phyloP scores from a whole-genome alignment of 2,888 invertebrate species.

The Stenichneumon culpator region DNA sequence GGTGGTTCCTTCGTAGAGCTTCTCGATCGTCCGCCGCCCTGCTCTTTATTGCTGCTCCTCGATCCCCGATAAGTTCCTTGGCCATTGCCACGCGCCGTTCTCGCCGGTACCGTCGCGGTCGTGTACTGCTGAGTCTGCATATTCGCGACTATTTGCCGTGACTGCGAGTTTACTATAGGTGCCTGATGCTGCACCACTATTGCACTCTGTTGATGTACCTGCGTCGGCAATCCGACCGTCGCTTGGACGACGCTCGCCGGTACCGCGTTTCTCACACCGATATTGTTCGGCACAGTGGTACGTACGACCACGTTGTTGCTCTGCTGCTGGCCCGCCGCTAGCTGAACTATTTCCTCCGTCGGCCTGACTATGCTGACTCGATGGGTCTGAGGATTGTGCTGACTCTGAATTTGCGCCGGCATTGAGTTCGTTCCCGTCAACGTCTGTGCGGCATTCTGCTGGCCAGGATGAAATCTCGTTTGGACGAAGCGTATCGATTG shows the following conservation, averaged over 20 bases:
- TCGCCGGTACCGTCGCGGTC: constrained; percentile 75
- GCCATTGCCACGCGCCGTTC: constrained; percentile 77
- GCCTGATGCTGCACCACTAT: constrained; percentile 81
- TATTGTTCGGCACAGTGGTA: constrained; percentile 63
- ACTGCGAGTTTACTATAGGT: constrained; percentile 70
- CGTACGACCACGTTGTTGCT: constrained; percentile 60
- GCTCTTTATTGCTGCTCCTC: constrained; percentile 80
- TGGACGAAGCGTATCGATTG: constrained; percentile 83
- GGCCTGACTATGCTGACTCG: constrained; percentile 79
- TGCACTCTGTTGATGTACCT: constrained; percentile 77
- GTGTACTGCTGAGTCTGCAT: constrained; percentile 75
- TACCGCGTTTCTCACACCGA: constrained; percentile 66
- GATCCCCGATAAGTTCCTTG: constrained; percentile 79
- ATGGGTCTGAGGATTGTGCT: constrained; percentile 71
- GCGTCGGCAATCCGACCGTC: constrained; percentile 71
- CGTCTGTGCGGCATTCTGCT: constrained; percentile 56
- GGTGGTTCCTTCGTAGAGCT: constrained; percentile 93
- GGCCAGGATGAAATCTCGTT: constrained; percentile 77
- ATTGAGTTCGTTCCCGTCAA: constrained; percentile 56
- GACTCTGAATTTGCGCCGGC: constrained; percentile 65
- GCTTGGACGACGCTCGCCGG: constrained; percentile 70
- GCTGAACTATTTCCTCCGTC: constrained; percentile 79
- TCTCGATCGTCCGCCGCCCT: constrained; percentile 80
- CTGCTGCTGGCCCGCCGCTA: constrained; percentile 70
- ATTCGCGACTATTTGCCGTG: constrained; percentile 73